These are phyloP conservation scores for Ornithoptera alexandrae DNA, from an alignment of 2,888 invertebrate genomes.

Conservation along the genomic window DNA sequence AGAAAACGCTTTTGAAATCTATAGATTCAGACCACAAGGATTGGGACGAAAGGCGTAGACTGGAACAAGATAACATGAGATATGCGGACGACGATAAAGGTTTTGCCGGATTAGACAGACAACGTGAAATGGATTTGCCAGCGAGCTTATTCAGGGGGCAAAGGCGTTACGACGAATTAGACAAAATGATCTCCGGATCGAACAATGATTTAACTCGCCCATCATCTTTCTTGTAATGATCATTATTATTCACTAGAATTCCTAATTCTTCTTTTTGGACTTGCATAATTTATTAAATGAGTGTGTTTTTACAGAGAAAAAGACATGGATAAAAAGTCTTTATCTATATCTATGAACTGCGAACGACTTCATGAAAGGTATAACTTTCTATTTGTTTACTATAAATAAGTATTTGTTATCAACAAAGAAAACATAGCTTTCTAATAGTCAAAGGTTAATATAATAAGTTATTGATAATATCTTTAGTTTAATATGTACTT, in stretches of 20 bases:
- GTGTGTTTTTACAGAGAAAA: slow-evolving; percentile 53
- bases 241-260: neutral
- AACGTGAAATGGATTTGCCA: slow-evolving; percentile 46
- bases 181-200: slow-evolving; percentile 44
- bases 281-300: slow-evolving; percentile 13
- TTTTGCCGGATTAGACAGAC: slow-evolving; percentile 44
- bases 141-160: slow-evolving; percentile 44
- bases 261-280: neutral
- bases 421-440: neutral
- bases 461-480: neutral
- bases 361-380: slow-evolving; percentile 68
- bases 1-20: slow-evolving; percentile 55
- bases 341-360: slow-evolving; percentile 53
- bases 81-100: slow-evolving; percentile 54
- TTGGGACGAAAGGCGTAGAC: slow-evolving; percentile 52
- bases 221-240: slow-evolving; percentile 37
- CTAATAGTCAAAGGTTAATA: neutral
- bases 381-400: neutral
- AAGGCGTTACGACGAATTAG: slow-evolving; percentile 51
- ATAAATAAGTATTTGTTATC: neutral
- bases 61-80: slow-evolving; percentile 52
- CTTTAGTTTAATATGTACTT: neutral
- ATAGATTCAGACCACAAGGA: slow-evolving; percentile 54
- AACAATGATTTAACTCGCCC: slow-evolving; percentile 55
- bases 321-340: slow-evolving; percentile 55